phyloP scores from a whole-genome alignment of 1,140 invertebrate species.

The Bombus sibiricus region DNA sequence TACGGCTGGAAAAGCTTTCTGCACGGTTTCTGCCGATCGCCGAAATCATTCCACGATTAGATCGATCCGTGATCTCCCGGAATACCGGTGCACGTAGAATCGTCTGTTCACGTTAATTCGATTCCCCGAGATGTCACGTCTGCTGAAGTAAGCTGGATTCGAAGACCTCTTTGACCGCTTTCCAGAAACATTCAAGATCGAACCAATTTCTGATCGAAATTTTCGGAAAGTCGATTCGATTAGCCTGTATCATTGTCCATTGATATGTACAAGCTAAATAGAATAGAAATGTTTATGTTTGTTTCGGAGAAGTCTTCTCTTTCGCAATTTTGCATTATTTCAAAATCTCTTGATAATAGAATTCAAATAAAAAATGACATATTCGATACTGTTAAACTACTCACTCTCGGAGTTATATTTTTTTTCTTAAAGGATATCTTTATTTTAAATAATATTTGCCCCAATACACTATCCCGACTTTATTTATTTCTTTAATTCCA shows the following conservation, averaged over 20 bases:
- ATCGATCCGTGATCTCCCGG: constrained; percentile 26
- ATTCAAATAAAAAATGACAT: too few relatives aligned
- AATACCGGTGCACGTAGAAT: neutral
- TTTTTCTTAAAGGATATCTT: too few relatives aligned
- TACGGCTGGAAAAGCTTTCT: constrained; percentile 21
- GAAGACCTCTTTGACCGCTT: neutral
- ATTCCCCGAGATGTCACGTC: constrained; percentile 19
- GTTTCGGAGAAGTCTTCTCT: neutral
- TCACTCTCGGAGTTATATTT: too few relatives aligned
- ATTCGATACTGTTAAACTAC: too few relatives aligned
- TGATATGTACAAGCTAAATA: neutral
- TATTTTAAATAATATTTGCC: too few relatives aligned
- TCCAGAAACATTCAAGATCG: neutral
- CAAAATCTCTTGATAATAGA: too few relatives aligned
- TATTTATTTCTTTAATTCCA: too few relatives aligned
- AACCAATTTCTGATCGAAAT: neutral
- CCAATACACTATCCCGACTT: too few relatives aligned
- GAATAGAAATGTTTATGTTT: neutral
- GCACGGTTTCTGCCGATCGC: constrained; percentile 16
- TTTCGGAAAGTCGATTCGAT: neutral
- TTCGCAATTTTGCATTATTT: neutral
- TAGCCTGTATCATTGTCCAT: too few relatives aligned
- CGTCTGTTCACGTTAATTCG: constrained; percentile 10
- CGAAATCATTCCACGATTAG: constrained; percentile 49
- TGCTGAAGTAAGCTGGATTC: constrained; percentile 3